Base-by-base conservation (phyloP, 2,888 invertebrate genomes). In the Aspidiotus destructor region DNA sequence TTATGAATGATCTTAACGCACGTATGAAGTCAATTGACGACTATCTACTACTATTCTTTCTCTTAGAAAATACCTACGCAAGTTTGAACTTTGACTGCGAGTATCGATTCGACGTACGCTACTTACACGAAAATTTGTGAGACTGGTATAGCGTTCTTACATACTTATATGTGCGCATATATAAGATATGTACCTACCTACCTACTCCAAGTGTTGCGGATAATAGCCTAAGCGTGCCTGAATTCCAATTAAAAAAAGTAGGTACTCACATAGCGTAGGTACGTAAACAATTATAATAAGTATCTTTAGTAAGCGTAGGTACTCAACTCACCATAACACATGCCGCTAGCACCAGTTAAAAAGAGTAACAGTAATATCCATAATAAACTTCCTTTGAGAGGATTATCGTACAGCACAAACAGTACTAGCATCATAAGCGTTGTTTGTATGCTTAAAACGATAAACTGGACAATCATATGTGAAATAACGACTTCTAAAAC, bases 401-500 rank as follows among this genome's bases (percentile, higher is more conserved):
- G 74, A 60, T 73, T 73, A 57, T 73, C 72, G 68, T 72, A 74
- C 15, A 73, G 57, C 13, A 72, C 73, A 69, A 74, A 74, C 41
- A 74, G 70, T 9, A 74, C 70, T 15, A 73, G 57, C 70, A 74
- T 71, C 73, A 74, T 73, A 60, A 74, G 70, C 8, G 71, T 72
- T 41, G 73, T 74, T 70, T 75, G 75, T 9, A 73, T 69, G 40
- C 70, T 69, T 65, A 75, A 71, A 55, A 75, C 71, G 10, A 74
- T 71, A 60, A 73, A 71, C 70, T 75, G 75, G n/a, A 74, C 71
- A 2, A 73, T 70, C n/a, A 74, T 72, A 69, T 74, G 75, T 13
- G 74, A 74, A 8, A 72, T 64, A 2, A 74, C 71, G 8, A 75
- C 72, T 70, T 75, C 74, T 8, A 73, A 69, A 16, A 74, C 72